Percentiles rank a stretch among this genome's conserved stretches.
These are phyloP conservation scores for Leptopilina boulardi DNA, from an alignment of 1,140 invertebrate genomes.

Conservation along the genomic window DNA sequence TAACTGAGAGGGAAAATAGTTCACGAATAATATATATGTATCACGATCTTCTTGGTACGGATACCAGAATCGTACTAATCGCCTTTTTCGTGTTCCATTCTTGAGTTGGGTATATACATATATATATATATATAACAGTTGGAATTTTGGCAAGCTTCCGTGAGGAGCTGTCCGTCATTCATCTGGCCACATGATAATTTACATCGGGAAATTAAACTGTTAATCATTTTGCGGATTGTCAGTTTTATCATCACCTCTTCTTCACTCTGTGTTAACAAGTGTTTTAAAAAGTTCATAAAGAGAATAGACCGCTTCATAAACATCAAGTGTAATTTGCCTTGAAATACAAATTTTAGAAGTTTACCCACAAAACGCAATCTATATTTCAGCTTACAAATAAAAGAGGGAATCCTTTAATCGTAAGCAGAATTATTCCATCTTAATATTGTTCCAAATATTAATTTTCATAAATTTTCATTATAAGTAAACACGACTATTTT, in stretches of 20 bases:
- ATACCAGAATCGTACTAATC: slow-evolving; percentile 54
- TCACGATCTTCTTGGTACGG: slow-evolving; percentile 44
- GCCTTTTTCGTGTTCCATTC: slow-evolving; percentile 42
- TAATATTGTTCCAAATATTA: too few species aligned
- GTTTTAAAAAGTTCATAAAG: slow-evolving; percentile 37
- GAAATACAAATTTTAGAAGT: too few species aligned
- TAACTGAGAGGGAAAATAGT: background rate
- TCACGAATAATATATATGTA: background rate
- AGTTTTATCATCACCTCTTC: slow-evolving; percentile 61
- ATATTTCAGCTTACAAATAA: too few species aligned
- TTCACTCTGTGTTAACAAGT: slow-evolving; percentile 41
- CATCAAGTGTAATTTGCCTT: too few species aligned
- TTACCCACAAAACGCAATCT: too few species aligned
- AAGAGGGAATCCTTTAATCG: too few species aligned
- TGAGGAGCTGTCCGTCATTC: slow-evolving; percentile 53
- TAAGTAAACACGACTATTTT: too few species aligned
- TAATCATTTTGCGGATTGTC: slow-evolving; percentile 53
- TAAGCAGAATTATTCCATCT: too few species aligned
- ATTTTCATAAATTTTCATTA: too few species aligned
- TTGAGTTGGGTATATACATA: slow-evolving; percentile 11
- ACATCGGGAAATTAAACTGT: slow-evolving; percentile 58
- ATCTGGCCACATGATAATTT: slow-evolving; percentile 57
- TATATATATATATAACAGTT: slow-evolving; percentile 9
- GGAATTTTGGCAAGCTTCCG: slow-evolving; percentile 42
- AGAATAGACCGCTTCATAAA: too few species aligned